Conservation (phyloP, 2,797 vertebrate species). For the Toxotes lorentzi region DNA sequence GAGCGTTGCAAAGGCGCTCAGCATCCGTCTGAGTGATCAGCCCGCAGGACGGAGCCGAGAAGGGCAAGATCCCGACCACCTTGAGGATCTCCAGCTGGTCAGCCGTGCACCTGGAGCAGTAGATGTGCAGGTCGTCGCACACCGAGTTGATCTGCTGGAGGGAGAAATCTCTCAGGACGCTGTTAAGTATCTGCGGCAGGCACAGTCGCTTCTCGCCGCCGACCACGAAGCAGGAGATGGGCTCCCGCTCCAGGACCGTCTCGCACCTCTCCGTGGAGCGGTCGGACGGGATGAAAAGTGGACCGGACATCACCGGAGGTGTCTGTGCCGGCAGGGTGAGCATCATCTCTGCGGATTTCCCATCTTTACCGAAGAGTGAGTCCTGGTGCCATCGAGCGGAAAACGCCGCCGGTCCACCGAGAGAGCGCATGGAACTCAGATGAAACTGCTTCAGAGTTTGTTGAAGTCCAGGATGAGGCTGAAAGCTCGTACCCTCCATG, state of each 20-base stretch:
- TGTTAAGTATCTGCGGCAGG: conserved; percentile 97
- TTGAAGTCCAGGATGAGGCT: conserved; percentile 98
- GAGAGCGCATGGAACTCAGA: conserved; percentile 97
- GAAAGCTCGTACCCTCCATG: conserved; percentile 93
- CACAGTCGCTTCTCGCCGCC: conserved; percentile 98
- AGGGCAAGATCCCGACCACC: conserved; percentile 95
- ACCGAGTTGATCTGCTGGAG: conserved; percentile 98
- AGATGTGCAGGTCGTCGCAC: conserved; percentile 97
- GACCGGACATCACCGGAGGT: conserved; percentile 91
- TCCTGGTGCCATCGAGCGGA: conserved; percentile 99
- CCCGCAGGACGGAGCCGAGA: conserved; percentile 96
- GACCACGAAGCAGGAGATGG: conserved; percentile 97
- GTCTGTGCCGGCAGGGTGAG: conserved; percentile 89
- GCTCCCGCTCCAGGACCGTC: conserved; percentile 94
- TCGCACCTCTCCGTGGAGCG: conserved; percentile 96
- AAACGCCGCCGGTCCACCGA: conserved; percentile 98
- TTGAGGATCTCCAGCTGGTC: conserved; percentile 98
- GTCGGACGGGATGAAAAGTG: conserved; percentile 95
- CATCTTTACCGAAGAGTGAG: conserved; percentile 92
- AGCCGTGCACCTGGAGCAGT: conserved; percentile 96
- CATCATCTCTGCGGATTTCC: conserved; percentile 89
- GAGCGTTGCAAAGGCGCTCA: conserved; percentile 96
- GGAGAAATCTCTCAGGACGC: conserved; percentile 95
- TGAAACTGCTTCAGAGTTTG: conserved; percentile 99
- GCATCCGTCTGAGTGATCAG: conserved; percentile 97